phyloP scores from a whole-genome alignment of 2,113 vertebrate genomes.

The Acrocephalus kingi region DNA sequence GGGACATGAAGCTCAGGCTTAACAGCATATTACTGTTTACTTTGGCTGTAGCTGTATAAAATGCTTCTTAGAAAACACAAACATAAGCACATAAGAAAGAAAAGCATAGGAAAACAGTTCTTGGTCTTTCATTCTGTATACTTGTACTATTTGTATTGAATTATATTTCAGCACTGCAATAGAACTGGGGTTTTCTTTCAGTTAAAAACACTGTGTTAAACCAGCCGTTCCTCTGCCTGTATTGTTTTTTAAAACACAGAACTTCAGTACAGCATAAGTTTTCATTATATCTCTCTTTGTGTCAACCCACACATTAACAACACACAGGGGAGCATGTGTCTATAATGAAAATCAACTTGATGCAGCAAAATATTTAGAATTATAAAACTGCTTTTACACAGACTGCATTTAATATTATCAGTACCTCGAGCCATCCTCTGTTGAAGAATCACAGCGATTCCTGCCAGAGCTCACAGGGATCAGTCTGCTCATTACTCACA shows the following conservation, averaged over 20 bases:
- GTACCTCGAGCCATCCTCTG: neutral
- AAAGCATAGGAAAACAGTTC: neutral
- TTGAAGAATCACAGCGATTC: neutral
- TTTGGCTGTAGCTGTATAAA: neutral
- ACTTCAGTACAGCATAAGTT: neutral
- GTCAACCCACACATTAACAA: neutral
- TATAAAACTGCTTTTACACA: neutral
- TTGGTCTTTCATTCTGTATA: neutral
- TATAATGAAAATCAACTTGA: neutral
- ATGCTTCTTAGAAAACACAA: neutral
- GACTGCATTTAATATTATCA: neutral
- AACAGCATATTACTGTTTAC: neutral
- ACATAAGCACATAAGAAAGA: neutral
- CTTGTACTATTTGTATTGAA: neutral
- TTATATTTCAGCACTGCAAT: neutral
- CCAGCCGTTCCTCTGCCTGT: neutral
- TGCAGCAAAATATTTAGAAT: neutral
- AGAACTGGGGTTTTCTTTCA: neutral
- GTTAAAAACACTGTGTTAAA: neutral
- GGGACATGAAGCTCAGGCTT: neutral
- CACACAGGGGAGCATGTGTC: accelerated
- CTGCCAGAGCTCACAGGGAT: neutral
- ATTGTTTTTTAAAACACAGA: neutral
- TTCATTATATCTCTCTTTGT: neutral
- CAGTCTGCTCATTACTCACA: neutral